Base-by-base conservation (phyloP, 2,113 vertebrate genomes). In the Spilogale gracilis region DNA sequence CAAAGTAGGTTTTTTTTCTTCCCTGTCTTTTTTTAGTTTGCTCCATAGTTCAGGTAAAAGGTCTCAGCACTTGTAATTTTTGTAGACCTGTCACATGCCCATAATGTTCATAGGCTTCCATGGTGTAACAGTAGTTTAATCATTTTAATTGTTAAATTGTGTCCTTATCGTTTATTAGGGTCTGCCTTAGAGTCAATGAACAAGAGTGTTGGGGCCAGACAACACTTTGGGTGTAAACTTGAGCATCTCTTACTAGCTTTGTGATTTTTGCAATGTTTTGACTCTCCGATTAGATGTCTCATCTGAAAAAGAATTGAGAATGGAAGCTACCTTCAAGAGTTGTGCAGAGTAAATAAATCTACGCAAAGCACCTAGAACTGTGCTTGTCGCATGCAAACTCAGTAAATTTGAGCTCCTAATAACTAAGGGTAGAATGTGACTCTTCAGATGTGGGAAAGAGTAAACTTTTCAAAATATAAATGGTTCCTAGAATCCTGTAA, bases 361-460 rank as follows among this genome's bases (percentile, higher is more conserved):
- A 17, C 78, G 8, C 14, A 93, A 81, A 65, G 25, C 23, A n/a
- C 48, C 32, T 67, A 45, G 60, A 93, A 92, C 0, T 45, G 21
- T 54, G 8, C 32, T 86, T 89, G 71, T 16, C 10, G 56, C n/a
- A 27, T n/a, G 14, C 17, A 50, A 96, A 20, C 38, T 96, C 52
- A 65, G n/a, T 45, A 84, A 69, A 94, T 96, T 56, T 96, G 92
- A 94, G 18, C 13, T 97, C 6, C 91, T 82, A 52, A 25, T 83
- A 63, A 93, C n/a, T 69, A n/a, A 92, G 89, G 56, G 52, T 95
- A 45, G 61, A 93, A 76, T 61, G n/a, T 50, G 45, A 30, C 5
- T 73, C 27, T 67, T 89, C 78, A 91, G 50, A 43, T 60, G 2
- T 60, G 48, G 9, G 76, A 65, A 85, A 67, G 16, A 71, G 7